Percentiles rank a stretch among this genome's conserved stretches.
These are phyloP conservation scores for Andrena marginata DNA, from an alignment of 2,888 invertebrate genomes.

Conservation along the genomic window DNA sequence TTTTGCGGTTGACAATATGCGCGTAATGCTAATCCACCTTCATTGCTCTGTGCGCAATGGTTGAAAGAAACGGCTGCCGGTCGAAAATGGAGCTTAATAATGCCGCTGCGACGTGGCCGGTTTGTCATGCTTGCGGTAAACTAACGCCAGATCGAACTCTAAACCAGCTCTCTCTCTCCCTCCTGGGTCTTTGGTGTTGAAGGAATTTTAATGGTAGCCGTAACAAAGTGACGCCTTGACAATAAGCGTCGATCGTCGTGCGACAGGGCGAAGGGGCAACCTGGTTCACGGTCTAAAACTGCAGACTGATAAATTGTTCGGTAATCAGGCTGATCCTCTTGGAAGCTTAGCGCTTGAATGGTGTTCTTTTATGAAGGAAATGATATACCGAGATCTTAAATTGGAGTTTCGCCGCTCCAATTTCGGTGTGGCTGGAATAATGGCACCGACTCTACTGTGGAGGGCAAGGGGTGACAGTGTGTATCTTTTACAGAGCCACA, in stretches of 20 bases:
- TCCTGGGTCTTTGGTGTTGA: background rate
- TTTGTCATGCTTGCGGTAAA: constrained; percentile 30
- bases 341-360: constrained; percentile 28
- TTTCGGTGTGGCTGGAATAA: constrained; percentile 47
- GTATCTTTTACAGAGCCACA: constrained; percentile 37
- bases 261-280: constrained; percentile 30
- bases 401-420: constrained; percentile 52
- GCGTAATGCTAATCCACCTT: constrained; percentile 81
- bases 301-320: constrained; percentile 55
- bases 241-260: constrained; percentile 50
- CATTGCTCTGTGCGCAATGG: constrained; percentile 59
- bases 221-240: constrained; percentile 29
- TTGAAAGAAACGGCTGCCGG: constrained; percentile 57
- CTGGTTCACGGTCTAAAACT: constrained; percentile 27
- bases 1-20: constrained; percentile 74
- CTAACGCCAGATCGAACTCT: constrained; percentile 24
- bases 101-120: constrained; percentile 41
- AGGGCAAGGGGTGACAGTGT: constrained; percentile 40
- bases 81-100: constrained; percentile 54
- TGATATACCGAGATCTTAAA: constrained; percentile 59
- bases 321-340: constrained; percentile 62
- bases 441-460: constrained; percentile 12
- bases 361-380: constrained; percentile 37
- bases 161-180: constrained; percentile 13
- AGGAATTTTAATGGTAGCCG: constrained; percentile 19